Evolutionary conservation across 2,113 vertebrate genomes (phyloP).

Genomic region (Talpa occidentalis): DNA sequence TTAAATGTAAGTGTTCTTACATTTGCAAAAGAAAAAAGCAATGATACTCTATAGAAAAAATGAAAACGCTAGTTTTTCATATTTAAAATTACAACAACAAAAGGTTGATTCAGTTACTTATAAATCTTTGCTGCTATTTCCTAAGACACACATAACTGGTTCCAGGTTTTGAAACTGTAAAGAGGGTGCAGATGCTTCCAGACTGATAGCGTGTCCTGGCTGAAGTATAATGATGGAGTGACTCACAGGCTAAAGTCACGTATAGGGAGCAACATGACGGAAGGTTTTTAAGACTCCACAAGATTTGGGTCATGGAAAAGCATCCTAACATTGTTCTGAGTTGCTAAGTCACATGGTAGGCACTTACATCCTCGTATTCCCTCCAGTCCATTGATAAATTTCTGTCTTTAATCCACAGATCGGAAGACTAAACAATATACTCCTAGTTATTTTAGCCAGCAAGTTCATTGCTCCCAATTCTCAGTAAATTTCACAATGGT

Average conservation of each 20-base stretch:
- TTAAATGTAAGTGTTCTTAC: background rate
- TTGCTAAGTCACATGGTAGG: background rate
- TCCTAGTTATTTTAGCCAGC: background rate
- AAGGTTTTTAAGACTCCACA: background rate
- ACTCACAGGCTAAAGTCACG: background rate
- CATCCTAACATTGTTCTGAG: background rate
- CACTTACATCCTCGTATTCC: background rate
- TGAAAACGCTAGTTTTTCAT: constrained; percentile 3
- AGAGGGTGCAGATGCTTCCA: background rate
- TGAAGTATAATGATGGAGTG: background rate
- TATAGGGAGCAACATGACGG: background rate
- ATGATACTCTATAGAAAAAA: background rate
- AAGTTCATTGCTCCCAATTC: background rate
- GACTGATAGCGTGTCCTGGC: background rate
- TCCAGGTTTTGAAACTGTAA: background rate
- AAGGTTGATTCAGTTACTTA: background rate
- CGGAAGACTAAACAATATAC: background rate
- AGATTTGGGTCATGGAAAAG: background rate
- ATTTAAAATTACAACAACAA: constrained; percentile 24
- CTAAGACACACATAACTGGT: background rate
- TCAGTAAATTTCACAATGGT: background rate
- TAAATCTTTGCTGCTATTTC: background rate
- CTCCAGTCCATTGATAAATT: background rate
- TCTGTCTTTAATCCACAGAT: background rate
- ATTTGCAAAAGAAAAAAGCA: background rate